Base-by-base conservation (phyloP, 2,888 invertebrate genomes). In the Ashinkailepas kermadecensis region DNA sequence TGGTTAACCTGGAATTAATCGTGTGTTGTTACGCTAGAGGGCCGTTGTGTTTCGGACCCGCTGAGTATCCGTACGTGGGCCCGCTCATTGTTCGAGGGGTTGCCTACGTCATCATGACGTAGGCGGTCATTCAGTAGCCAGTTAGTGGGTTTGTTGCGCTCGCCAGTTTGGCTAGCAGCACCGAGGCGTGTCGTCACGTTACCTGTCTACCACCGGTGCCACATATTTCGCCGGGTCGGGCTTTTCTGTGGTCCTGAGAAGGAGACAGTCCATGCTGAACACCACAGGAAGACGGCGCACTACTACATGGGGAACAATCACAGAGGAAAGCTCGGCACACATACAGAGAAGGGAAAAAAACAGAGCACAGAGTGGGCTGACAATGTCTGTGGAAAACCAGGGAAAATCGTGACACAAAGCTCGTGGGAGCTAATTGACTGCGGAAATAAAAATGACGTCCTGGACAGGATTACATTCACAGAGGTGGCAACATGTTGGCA, bases 151-250 rank as follows among this genome's bases (percentile, higher is more conserved):
- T 23, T 67, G 25, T 3, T 13, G 74, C 13, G 70, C 74, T 2
- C 15, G 54, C 25, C 13, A 8, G 23, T 54, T 0, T 39, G 74
- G 11, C 65, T 54, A 54, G 74, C 74, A 11, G 54, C 74, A 23
- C n/a, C 8, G 12, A 21, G 54, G 54, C 54, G 74, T 18, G 13
- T 4, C 10, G 1, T 74, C 74, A 74, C 74, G 13, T 94, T 94
- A 96, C 95, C 95, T 95, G 94, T 91, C 93, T 94, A 13, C 59
- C 7, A 15, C 12, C 12, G 89, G 95, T 95, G 90, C 94, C 94
- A 90, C 94, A 89, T 89, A 96, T 93, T 92, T 95, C 95, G 89
- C 95, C 95, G 87, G 95, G 95, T 87, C 95, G 94, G 89, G 95
- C 94, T 92, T 95, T 94, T 89, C 92, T 94, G 92, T 93, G 91